Conservation (phyloP, 2,888 invertebrate species). For the Antheraea assamensis region DNA sequence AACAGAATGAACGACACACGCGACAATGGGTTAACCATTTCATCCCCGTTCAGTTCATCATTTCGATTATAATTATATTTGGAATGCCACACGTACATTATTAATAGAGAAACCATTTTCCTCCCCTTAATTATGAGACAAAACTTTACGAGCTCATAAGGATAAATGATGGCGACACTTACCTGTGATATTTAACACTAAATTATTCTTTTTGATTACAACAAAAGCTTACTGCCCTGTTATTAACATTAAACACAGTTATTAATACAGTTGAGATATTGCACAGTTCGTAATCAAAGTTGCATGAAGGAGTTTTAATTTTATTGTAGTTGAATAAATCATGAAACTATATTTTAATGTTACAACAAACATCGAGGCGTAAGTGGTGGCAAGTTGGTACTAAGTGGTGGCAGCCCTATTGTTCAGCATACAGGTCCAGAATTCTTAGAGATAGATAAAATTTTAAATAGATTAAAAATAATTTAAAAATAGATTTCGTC, state of each 20-base stretch:
- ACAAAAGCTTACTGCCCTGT: conserved; percentile 12
- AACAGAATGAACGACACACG: neutral
- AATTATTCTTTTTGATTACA: conserved; percentile 25
- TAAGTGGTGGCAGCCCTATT: too few relatives aligned
- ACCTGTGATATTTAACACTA: conserved; percentile 25
- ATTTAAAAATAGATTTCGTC: too few relatives aligned
- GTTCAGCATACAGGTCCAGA: neutral
- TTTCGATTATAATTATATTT: neutral
- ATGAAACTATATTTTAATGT: neutral
- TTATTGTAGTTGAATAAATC: neutral
- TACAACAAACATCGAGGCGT: neutral
- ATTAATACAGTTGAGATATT: neutral
- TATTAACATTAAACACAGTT: neutral
- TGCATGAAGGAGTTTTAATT: neutral
- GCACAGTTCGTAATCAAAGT: neutral
- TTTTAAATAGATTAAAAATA: too few relatives aligned
- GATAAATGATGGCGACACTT: conserved; percentile 26
- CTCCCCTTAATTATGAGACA: conserved; percentile 14
- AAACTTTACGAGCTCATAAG: conserved; percentile 29
- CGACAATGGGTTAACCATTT: neutral
- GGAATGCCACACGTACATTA: conserved; percentile 2
- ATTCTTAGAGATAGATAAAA: too few relatives aligned
- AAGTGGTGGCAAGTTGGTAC: too few relatives aligned
- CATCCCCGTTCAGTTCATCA: too few relatives aligned
- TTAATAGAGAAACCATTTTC: conserved; percentile 15